These are phyloP conservation scores for Polypterus senegalus DNA, from an alignment of 2,113 vertebrate species.

Conservation along the genomic window DNA sequence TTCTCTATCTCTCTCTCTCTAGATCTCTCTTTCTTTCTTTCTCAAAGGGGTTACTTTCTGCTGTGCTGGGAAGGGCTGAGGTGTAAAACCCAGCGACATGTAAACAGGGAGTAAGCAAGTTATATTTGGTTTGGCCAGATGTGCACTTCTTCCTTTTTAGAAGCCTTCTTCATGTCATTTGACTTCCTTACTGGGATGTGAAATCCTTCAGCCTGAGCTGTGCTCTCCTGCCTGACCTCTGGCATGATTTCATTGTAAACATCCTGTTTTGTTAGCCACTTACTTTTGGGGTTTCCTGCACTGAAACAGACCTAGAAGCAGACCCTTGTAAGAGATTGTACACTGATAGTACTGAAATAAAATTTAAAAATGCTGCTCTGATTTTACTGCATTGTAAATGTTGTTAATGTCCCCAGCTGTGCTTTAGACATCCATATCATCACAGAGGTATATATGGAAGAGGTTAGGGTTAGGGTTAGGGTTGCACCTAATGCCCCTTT, in stretches of 20 bases:
- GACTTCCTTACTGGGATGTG: slow-evolving; percentile 20
- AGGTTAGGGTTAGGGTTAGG: no score
- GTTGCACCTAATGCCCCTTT: no score
- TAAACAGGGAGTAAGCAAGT: slow-evolving; percentile 10
- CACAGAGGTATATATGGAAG: no score
- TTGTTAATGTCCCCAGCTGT: no score
- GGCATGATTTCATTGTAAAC: slow-evolving; percentile 39
- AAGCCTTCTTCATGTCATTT: slow-evolving; percentile 3
- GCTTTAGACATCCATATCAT: no score
- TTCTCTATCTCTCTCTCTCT: neutral
- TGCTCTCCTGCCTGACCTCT: slow-evolving; percentile 3
- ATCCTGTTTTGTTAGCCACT: slow-evolving; percentile 46
- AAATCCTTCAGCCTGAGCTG: slow-evolving; percentile 4
- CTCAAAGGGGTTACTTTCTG: neutral
- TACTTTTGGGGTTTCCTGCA: slow-evolving; percentile 26
- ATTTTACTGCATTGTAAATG: neutral
- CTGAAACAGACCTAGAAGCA: neutral
- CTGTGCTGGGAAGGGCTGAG: neutral
- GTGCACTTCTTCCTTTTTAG: slow-evolving; percentile 6
- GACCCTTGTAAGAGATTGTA: neutral
- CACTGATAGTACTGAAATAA: neutral
- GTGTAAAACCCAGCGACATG: neutral
- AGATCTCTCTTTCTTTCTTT: neutral
- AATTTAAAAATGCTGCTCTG: neutral
- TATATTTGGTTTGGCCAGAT: slow-evolving; percentile 25